Conservation (phyloP, 1,140 invertebrate genomes). For the Drosophila pruinosa region DNA sequence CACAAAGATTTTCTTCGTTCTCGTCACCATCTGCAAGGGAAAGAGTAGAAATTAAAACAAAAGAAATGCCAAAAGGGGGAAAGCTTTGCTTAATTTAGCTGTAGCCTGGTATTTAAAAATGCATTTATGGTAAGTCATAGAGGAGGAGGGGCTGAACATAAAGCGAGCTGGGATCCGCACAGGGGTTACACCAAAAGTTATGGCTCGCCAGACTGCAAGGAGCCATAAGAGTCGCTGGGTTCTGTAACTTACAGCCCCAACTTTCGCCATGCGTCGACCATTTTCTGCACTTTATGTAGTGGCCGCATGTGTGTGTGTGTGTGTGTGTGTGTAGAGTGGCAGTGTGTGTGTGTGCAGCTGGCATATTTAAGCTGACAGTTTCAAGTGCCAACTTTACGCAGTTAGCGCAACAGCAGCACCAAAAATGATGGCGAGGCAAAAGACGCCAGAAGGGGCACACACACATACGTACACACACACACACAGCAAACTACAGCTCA, state of each 20-base stretch:
- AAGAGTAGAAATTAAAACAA: not conserved
- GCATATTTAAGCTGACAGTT: slow-evolving; percentile 80
- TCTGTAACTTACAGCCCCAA: slow-evolving; percentile 71
- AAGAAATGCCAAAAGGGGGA: slow-evolving; percentile 44
- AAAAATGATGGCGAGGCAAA: slow-evolving; percentile 75
- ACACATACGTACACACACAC: not conserved
- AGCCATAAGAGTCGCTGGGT: slow-evolving; percentile 33
- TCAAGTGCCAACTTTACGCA: slow-evolving; percentile 80
- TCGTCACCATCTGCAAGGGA: slow-evolving; percentile 97
- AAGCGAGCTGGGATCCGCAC: not conserved
- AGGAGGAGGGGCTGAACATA: not conserved
- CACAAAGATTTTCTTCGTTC: slow-evolving; percentile 99
- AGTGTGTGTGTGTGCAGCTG: slow-evolving; percentile 62
- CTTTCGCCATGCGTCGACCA: slow-evolving; percentile 74
- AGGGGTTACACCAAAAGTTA: slow-evolving; percentile 50
- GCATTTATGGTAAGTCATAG: slow-evolving; percentile 50
- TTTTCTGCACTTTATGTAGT: slow-evolving; percentile 78
- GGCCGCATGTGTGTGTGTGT: slow-evolving; percentile 45
- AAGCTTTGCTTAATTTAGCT: slow-evolving; percentile 46
- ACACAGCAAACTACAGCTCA: slow-evolving; percentile 1
- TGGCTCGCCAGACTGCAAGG: slow-evolving; percentile 52
- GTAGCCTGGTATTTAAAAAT: slow-evolving; percentile 67
- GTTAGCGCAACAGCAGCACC: slow-evolving; percentile 73
- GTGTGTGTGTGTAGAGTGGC: slow-evolving; percentile 7
- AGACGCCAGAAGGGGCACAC: slow-evolving; percentile 25